These are phyloP conservation scores for Salvelinus fontinalis DNA, from an alignment of 2,113 vertebrate species.

Conservation along the genomic window DNA sequence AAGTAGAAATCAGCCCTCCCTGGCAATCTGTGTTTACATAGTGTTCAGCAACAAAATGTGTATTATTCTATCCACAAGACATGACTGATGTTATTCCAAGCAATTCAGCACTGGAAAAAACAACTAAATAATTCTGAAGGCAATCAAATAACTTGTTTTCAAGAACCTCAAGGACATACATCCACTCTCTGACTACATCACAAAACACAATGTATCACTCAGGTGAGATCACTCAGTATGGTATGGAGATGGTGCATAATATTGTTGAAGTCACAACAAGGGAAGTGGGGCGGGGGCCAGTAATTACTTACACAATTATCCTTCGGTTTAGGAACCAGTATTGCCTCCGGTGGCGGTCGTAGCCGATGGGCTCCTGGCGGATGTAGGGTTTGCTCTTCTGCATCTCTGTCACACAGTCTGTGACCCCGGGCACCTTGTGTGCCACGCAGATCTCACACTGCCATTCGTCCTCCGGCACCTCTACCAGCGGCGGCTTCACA, in stretches of 20 bases:
- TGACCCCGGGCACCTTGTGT: constrained; percentile 93
- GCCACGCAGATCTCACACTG: constrained; percentile 98
- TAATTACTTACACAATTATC: constrained; percentile 90
- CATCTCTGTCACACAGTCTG: constrained; percentile 92
- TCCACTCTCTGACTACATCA: too few species aligned
- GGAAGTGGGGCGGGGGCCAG: not conserved
- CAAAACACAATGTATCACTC: too few species aligned
- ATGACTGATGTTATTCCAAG: not conserved
- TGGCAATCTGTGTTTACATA: not conserved
- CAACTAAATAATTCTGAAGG: too few species aligned
- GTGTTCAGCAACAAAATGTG: too few species aligned
- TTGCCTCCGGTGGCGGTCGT: constrained; percentile 93
- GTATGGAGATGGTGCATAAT: too few species aligned
- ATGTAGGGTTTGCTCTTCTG: constrained; percentile 95
- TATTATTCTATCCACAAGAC: not conserved
- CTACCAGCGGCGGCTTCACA: constrained; percentile 91
- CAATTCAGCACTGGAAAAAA: not conserved
- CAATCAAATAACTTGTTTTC: too few species aligned
- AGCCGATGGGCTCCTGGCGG: constrained; percentile 93
- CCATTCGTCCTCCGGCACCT: constrained; percentile 97
- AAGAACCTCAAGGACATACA: too few species aligned
- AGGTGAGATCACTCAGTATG: too few species aligned
- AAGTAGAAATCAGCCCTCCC: not conserved
- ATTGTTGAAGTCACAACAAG: too few species aligned
- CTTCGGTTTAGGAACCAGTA: constrained; percentile 99